Conservation (phyloP, 1,140 invertebrate genomes). For the Zaprionus kolodkinae region DNA sequence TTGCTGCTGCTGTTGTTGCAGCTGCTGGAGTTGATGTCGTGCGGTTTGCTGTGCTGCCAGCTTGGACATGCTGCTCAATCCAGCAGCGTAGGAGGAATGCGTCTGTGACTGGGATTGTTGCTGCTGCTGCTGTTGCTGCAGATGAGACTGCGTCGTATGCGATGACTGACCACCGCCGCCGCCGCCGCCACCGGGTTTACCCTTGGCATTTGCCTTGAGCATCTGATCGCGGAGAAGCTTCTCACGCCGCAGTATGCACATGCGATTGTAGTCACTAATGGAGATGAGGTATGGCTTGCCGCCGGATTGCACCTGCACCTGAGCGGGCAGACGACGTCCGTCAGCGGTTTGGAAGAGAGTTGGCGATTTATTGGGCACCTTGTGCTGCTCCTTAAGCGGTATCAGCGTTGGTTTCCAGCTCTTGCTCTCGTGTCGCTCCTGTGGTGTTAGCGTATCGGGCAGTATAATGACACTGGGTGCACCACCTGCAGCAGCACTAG, state of each 20-base stretch:
- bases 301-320: slow-evolving; percentile 87
- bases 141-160: slow-evolving; percentile 27
- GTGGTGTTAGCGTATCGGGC: slow-evolving; percentile 72
- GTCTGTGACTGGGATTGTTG: slow-evolving; percentile 29
- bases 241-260: slow-evolving; percentile 88
- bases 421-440: slow-evolving; percentile 84
- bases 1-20: slow-evolving; percentile 39
- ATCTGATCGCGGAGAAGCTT: slow-evolving; percentile 87
- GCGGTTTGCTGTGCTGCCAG: slow-evolving; percentile 47
- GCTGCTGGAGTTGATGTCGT: slow-evolving; percentile 47
- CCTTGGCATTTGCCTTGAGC: slow-evolving; percentile 79
- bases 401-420: slow-evolving; percentile 89
- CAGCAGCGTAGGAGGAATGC: slow-evolving; percentile 13
- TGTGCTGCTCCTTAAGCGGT: slow-evolving; percentile 86
- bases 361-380: slow-evolving; percentile 83
- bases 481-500: too few species aligned
- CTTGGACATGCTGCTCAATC: slow-evolving; percentile 42
- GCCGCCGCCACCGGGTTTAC: slow-evolving; percentile 42
- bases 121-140: slow-evolving; percentile 45
- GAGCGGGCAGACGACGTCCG: slow-evolving; percentile 85
- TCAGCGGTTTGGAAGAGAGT: slow-evolving; percentile 86
- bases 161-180: slow-evolving; percentile 3
- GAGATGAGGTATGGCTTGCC: slow-evolving; percentile 89
- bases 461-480: slow-evolving; percentile 75
- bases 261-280: slow-evolving; percentile 89